These are phyloP conservation scores for Eupithecia centaureata DNA, from an alignment of 2,888 invertebrate genomes.

Conservation along the genomic window DNA sequence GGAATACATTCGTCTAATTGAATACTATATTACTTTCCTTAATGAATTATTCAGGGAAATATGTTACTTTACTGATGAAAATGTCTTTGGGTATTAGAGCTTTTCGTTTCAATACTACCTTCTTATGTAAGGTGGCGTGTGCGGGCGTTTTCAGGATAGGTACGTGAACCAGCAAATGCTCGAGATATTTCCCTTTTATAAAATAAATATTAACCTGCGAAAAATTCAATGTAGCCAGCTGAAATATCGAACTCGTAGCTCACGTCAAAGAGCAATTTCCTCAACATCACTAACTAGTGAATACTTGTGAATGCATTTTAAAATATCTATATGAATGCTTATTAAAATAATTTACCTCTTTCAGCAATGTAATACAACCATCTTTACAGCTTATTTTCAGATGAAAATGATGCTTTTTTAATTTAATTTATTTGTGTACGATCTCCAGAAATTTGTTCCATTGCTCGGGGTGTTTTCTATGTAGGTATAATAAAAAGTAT, in stretches of 20 bases:
- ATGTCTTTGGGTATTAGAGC: constrained; percentile 43
- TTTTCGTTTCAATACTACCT: constrained; percentile 41
- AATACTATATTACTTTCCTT: constrained; percentile 47
- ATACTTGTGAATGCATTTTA: constrained; percentile 6
- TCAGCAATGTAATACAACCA: constrained; percentile 5
- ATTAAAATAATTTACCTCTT: constrained; percentile 5
- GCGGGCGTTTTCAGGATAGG: constrained; percentile 16
- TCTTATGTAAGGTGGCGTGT: constrained; percentile 11
- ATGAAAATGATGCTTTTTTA: too few relatives aligned
- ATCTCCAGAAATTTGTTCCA: too few relatives aligned
- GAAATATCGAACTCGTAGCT: constrained; percentile 35
- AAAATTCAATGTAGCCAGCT: constrained; percentile 49
- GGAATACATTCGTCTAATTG: constrained; percentile 56
- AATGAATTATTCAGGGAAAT: constrained; percentile 45
- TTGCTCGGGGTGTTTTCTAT: too few relatives aligned
- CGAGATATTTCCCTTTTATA: constrained; percentile 50
- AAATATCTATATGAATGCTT: background rate
- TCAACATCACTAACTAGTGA: constrained; percentile 3
- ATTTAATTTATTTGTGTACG: too few relatives aligned
- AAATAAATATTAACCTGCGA: constrained; percentile 53
- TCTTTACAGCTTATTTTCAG: background rate
- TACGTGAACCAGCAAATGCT: constrained; percentile 46
- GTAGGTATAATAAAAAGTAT: too few relatives aligned
- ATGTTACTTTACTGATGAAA: constrained; percentile 42
- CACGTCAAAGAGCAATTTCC: constrained; percentile 16